These are phyloP conservation scores for Lapara coniferarum DNA, from an alignment of 2,888 invertebrate genomes.

Conservation along the genomic window DNA sequence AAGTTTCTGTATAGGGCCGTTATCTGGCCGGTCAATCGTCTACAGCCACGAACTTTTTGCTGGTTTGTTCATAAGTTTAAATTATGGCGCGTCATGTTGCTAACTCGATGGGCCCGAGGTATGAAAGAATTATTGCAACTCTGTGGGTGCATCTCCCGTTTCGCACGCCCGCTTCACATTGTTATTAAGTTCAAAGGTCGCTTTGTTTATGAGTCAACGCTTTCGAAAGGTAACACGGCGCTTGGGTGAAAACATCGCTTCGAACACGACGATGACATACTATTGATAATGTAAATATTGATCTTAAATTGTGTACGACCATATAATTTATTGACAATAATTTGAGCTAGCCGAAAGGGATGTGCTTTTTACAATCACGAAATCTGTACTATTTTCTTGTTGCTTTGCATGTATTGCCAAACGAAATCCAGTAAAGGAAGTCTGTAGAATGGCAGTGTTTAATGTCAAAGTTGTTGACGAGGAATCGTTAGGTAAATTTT, in stretches of 20 bases:
- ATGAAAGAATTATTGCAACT: constrained; percentile 76
- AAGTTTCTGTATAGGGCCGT: constrained; percentile 62
- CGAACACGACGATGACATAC: constrained; percentile 77
- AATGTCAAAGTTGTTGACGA: constrained; percentile 55
- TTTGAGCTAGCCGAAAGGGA: constrained; percentile 46
- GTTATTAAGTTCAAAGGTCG: constrained; percentile 82
- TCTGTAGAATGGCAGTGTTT: constrained; percentile 44
- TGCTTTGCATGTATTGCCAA: constrained; percentile 15
- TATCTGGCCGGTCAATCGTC: constrained; percentile 64
- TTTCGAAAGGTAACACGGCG: constrained; percentile 81
- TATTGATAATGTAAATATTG: constrained; percentile 80
- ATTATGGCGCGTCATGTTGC: constrained; percentile 69
- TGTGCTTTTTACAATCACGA: constrained; percentile 40
- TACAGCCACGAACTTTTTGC: constrained; percentile 63
- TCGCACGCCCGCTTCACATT: constrained; percentile 81
- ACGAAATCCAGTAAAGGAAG: constrained; percentile 44
- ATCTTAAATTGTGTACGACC: constrained; percentile 62
- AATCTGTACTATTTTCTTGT: constrained; percentile 25
- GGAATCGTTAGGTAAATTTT: constrained; percentile 53
- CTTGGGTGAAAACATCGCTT: constrained; percentile 76
- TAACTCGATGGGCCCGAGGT: constrained; percentile 60
- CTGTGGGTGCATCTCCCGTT: constrained; percentile 78
- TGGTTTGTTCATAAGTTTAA: constrained; percentile 54
- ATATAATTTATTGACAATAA: constrained; percentile 60
- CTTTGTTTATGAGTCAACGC: constrained; percentile 80